Evolutionary conservation across 2,888 invertebrate genomes (phyloP).

Genomic region (Drosophila diplacantha): DNA sequence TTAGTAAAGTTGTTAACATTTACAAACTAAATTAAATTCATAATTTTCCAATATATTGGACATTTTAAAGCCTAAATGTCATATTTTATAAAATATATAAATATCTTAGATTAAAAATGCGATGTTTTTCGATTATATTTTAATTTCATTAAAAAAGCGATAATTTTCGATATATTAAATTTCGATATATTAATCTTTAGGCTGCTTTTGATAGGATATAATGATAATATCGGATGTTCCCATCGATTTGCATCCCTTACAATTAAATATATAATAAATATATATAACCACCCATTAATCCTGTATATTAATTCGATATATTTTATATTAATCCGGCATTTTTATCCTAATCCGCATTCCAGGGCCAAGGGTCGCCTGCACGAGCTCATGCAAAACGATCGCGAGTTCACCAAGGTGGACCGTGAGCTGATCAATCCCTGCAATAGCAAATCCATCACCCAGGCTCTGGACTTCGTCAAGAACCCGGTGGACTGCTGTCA

Average conservation of each 20-base stretch:
- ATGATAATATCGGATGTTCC: background rate
- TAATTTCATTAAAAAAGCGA: too few species aligned
- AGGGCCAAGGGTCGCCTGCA: constrained; percentile 97
- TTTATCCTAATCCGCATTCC: background rate
- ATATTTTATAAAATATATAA: background rate
- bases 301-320: background rate
- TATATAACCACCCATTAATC: background rate
- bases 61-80: background rate
- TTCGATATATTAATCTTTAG: background rate
- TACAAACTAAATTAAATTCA: background rate
- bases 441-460: constrained; percentile 91
- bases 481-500: constrained; percentile 96
- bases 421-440: constrained; percentile 93
- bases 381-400: constrained; percentile 93
- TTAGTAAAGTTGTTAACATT: too few species aligned
- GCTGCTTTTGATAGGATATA: background rate
- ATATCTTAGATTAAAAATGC: background rate
- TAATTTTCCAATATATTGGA: too few species aligned
- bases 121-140: background rate
- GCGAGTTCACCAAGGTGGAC: constrained; percentile 91
- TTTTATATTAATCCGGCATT: background rate
- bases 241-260: background rate
- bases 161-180: too few species aligned
- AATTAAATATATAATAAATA: background rate
- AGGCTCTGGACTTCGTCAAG: constrained; percentile 95